Percentiles rank a stretch among this genome's conserved stretches.
These are phyloP conservation scores for Tortricodes alternella DNA, from an alignment of 2,888 invertebrate species.

Conservation along the genomic window DNA sequence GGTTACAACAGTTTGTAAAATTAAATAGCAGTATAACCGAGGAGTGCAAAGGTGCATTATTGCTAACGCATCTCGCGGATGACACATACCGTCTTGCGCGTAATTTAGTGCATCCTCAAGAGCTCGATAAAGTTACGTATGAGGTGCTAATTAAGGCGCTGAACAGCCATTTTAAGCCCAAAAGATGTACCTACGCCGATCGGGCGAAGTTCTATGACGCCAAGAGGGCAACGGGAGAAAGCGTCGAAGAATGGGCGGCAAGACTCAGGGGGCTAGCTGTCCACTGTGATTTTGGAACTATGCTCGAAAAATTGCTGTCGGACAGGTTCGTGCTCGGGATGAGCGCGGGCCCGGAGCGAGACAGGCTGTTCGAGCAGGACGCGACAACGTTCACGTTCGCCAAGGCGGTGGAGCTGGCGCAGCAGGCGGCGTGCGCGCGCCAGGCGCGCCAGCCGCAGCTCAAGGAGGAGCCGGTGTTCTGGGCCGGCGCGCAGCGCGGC, in stretches of 20 bases:
- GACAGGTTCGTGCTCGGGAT: conserved; percentile 32
- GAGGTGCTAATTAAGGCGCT: neutral
- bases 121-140: neutral
- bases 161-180: neutral
- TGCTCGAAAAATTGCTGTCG: neutral
- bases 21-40: neutral
- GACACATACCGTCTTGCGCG: conserved; percentile 10
- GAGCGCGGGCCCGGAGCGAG: conserved; percentile 19
- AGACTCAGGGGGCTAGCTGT: conserved; percentile 16
- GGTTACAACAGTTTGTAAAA: neutral
- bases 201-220: conserved; percentile 22
- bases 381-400: conserved; percentile 16
- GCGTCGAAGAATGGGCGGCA: conserved; percentile 24
- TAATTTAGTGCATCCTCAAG: conserved; percentile 7
- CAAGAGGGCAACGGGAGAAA: conserved; percentile 7
- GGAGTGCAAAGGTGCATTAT: neutral
- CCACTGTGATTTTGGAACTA: neutral
- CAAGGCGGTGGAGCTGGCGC: conserved; percentile 29
- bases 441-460: conserved; percentile 1
- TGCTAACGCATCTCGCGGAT: neutral
- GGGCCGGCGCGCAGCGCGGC: neutral
- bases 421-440: conserved; percentile 30
- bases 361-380: neutral
- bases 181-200: neutral
- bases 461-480: conserved; percentile 31